phyloP scores from a whole-genome alignment of 2,113 vertebrate species.

The Dipodomys stephensi region DNA sequence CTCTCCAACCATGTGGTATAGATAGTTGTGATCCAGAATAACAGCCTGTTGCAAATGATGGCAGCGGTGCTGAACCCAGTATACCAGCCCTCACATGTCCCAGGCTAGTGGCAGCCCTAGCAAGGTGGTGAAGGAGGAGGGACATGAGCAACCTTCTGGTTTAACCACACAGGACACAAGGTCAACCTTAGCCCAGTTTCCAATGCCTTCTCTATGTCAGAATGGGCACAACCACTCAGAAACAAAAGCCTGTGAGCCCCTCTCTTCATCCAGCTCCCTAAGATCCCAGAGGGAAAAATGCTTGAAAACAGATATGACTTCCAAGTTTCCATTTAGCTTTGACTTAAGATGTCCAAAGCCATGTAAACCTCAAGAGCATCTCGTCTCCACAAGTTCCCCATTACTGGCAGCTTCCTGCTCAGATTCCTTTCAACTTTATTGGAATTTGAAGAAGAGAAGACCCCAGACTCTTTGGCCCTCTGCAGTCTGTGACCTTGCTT shows the following conservation, averaged over 20 bases:
- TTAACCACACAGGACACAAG: not conserved
- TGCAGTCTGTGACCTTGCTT: not conserved
- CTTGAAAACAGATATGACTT: constrained; percentile 29
- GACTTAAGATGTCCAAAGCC: not conserved
- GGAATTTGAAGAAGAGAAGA: not conserved
- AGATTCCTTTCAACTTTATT: not conserved
- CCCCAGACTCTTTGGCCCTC: not conserved
- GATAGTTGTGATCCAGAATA: not conserved
- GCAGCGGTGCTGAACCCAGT: not conserved
- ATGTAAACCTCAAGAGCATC: constrained; percentile 38
- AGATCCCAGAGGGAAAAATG: not conserved
- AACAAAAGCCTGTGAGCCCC: not conserved
- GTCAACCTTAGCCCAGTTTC: not conserved
- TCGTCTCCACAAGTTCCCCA: not conserved
- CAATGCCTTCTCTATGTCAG: not conserved
- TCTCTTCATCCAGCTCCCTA: not conserved
- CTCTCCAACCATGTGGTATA: not conserved
- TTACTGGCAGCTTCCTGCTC: not conserved
- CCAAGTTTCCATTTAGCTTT: constrained; percentile 10
- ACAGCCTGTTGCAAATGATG: not conserved
- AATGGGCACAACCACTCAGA: not conserved
- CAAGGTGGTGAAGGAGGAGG: not conserved
- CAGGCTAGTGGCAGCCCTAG: not conserved
- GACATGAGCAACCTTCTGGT: not conserved
- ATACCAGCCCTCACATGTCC: not conserved